Percentiles rank a stretch among this genome's conserved stretches.
Conservation (phyloP, 2,113 vertebrate genomes). For the Murina feae region DNA sequence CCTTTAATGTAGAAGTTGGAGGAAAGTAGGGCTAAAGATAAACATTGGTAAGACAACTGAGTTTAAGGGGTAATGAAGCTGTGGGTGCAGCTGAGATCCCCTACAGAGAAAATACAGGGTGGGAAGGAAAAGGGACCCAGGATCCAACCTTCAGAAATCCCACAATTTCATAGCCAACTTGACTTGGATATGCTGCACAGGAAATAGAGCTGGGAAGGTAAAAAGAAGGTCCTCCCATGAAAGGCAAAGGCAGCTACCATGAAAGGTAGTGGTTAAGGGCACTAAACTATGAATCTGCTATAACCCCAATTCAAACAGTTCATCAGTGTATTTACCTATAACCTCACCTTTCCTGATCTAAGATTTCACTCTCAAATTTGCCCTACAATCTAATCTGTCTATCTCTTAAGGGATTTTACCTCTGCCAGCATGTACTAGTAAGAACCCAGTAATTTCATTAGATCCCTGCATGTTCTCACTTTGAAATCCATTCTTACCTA, state of each 20-base stretch:
- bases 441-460: no score
- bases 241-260: background rate
- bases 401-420: background rate
- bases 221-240: background rate
- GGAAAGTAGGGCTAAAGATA: background rate
- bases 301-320: background rate
- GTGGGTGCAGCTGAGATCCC: no score
- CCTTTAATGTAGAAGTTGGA: background rate
- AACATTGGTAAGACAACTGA: background rate
- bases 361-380: background rate
- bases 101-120: background rate
- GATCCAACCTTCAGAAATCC: background rate
- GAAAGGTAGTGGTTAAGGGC: fast-evolving
- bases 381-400: no score
- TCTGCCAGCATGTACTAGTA: no score
- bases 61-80: background rate
- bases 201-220: background rate
- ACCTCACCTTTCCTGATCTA: background rate
- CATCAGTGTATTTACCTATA: background rate
- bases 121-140: background rate
- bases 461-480: background rate
- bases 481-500: conserved; percentile 80
- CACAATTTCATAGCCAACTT: background rate
- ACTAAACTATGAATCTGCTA: background rate
- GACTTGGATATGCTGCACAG: background rate